Evolutionary conservation across 1,140 invertebrate species (phyloP), one percentile per base, ranked within the genome.

Genomic region (Drosophila takahashii): DNA sequence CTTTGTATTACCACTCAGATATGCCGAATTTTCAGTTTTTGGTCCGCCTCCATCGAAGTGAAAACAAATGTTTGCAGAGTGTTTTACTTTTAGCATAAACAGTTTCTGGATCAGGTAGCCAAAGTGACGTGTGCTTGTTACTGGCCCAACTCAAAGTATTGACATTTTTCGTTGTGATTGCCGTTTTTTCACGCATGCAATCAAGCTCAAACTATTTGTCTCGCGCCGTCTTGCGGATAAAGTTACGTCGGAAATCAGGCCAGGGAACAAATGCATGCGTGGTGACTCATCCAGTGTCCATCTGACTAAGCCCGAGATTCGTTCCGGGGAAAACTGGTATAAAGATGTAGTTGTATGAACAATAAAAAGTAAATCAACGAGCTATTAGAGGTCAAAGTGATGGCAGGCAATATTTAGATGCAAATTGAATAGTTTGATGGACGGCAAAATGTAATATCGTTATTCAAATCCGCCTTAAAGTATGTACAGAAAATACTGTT

Each of bases 11-110:
- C 36, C 2, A 18, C 27, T 15, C 29, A 57, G 54, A 57, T 13
- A 45, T 10, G 45, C 45, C 15, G 47, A 67, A 67, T 27, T 50
- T 64, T 50, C 36, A 10, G 58, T 37, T 26, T 48, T 44, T 72
- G 22, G 22, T 34, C 42, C 5, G 58, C n/a, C 51, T 16, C 5
- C 18, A 44, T 34, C 54, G 29, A 67, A 73, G 61, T 62, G 56
- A 71, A 56, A 72, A 81, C 78, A 81, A 81, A 66, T 77, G 80
- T 73, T 81, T 47, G 52, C 44, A 59, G 60, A 54, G 48, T 67
- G 67, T 57, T 29, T 47, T 8, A 27, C 22, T 29, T 64, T 41
- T 26, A 22, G 59, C 52, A 60, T 66, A 69, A 69, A 39, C 57
- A 58, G 54, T 42, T 62, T 45, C 39, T 39, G 39, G 22, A 59